These are phyloP conservation scores for Bucorvus abyssinicus DNA, from an alignment of 2,797 vertebrate genomes.

Conservation along the genomic window DNA sequence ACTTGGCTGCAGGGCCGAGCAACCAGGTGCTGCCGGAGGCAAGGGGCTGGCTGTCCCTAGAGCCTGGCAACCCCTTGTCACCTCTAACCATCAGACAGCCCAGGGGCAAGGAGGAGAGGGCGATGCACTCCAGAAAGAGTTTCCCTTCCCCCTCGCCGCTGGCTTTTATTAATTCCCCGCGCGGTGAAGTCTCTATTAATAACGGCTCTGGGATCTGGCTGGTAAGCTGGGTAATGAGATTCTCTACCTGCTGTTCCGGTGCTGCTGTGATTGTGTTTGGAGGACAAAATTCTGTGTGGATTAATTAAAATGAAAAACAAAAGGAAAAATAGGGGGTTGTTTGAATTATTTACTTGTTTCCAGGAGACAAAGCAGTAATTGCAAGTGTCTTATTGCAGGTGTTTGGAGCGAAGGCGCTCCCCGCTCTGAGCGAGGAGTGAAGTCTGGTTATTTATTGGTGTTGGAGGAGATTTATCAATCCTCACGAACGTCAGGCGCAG, in stretches of 20 bases:
- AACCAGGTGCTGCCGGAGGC: background rate
- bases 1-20: background rate
- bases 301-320: slow-evolving; percentile 70
- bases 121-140: background rate
- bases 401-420: background rate
- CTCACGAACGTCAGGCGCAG: background rate
- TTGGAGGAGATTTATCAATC: background rate
- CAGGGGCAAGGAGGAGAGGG: background rate
- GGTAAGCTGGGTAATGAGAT: slow-evolving; percentile 22
- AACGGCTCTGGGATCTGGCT: background rate
- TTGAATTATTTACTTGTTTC: slow-evolving; percentile 71
- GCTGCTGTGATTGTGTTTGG: background rate
- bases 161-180: slow-evolving; percentile 24
- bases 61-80: background rate
- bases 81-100: background rate
- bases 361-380: slow-evolving; percentile 48
- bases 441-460: slow-evolving; percentile 4
- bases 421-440: background rate
- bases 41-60: background rate
- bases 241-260: slow-evolving; percentile 40
- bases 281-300: slow-evolving; percentile 60
- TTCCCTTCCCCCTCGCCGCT: background rate
- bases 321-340: background rate
- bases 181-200: slow-evolving; percentile 38
- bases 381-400: slow-evolving; percentile 28